Percentiles rank a stretch among this genome's conserved stretches.
Conservation (phyloP, 2,113 vertebrate genomes). For the Silurus glanis region DNA sequence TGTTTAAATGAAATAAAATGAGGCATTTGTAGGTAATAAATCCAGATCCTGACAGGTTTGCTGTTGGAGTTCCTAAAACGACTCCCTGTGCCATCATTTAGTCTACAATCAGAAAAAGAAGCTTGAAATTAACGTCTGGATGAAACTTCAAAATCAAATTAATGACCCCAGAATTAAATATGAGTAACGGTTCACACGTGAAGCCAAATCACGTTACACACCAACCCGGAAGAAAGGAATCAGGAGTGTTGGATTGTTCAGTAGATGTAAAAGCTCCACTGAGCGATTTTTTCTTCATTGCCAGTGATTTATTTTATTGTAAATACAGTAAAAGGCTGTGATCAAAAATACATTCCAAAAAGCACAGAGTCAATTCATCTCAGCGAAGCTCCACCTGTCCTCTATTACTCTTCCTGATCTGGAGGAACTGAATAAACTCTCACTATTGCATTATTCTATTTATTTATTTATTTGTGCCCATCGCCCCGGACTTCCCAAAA, state of each 20-base stretch:
- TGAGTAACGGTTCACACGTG: background rate
- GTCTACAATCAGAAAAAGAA: background rate
- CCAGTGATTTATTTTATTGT: background rate
- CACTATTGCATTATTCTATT: conserved; percentile 25
- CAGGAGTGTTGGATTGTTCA: background rate
- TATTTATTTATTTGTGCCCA: conserved; percentile 62
- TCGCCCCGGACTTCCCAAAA: conserved; percentile 44
- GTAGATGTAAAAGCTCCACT: conserved; percentile 17
- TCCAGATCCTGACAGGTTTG: background rate
- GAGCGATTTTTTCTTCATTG: background rate
- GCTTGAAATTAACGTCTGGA: background rate
- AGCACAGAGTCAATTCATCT: background rate
- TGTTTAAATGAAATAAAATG: background rate
- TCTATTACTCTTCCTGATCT: conserved; percentile 5
- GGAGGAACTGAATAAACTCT: conserved; percentile 20
- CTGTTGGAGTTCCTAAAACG: background rate
- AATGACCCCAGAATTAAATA: background rate
- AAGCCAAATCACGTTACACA: conserved; percentile 3
- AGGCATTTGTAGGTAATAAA: conserved; percentile 8
- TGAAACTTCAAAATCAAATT: background rate
- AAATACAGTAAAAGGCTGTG: background rate
- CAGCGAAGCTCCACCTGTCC: conserved; percentile 21
- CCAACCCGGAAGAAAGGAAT: background rate
- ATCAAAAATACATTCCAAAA: background rate
- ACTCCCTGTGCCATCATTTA: background rate